Base-by-base conservation (phyloP, 1,140 invertebrate species). In the Tetraneura akinire region DNA sequence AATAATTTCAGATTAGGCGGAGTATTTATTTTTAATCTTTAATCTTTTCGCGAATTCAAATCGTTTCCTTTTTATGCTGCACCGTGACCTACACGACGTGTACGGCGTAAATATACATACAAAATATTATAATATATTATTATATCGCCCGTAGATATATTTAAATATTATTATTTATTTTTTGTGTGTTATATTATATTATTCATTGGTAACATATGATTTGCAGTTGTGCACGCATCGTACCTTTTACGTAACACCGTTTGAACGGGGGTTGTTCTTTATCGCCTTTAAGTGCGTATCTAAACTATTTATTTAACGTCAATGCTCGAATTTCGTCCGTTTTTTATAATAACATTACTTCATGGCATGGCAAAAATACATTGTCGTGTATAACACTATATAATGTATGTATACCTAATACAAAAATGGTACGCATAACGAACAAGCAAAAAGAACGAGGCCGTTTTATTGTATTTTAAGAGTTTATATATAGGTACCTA, bases 311-410 rank as follows among this genome's bases (percentile, higher is more conserved):
- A 29, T 71, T 71, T 49, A 29, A 71, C 51, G 68, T 4, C 16
- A 51, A 51, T 71, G 29, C 26, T 71, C 45, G 68, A 71, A 71
- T 71, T 71, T 71, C n/a, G 47, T 51, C 51, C 26, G 51, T 51
- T 71, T n/a, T n/a, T n/a, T n/a, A n/a, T n/a, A n/a, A n/a, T n/a
- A n/a, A n/a, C n/a, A 71, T 71, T 71, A 71, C 51, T 71, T 71
- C 47, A 51, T 13, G 47, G 68, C 68, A n/a, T 71, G 68, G 68
- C 47, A 49, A 71, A 51, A 49, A 32, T 16, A 71, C 47, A 71
- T 51, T 71, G 45, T 23, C 66, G 13, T 21, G 26, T 66, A 18
- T 42, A 66, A 42, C 14, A 49, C 68, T 51, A 71, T 49, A 37
- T 37, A 37, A 37, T 37, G n/a, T n/a, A n/a, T n/a, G n/a, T n/a